Percentiles rank a stretch among this genome's conserved stretches.
Evolutionary conservation across 2,888 invertebrate genomes (phyloP).

Genomic region (Craniophora ligustri): DNA sequence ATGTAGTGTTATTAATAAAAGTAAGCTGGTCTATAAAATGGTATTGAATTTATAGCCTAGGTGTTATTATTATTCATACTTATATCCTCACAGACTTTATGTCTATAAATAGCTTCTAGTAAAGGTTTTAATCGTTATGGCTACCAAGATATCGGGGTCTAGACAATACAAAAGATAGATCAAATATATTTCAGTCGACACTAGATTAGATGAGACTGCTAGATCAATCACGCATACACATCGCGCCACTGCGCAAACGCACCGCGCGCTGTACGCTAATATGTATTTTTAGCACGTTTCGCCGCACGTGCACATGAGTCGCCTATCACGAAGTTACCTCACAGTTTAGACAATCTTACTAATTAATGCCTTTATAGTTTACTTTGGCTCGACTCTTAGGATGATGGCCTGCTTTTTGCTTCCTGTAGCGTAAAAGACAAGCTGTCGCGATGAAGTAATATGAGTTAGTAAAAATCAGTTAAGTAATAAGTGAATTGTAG

Average conservation of each 20-base stretch:
- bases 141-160: no score
- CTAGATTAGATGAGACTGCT: conserved; percentile 15
- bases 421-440: background rate
- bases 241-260: conserved; percentile 26
- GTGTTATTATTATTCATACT: background rate
- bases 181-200: background rate
- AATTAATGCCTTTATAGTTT: conserved; percentile 12
- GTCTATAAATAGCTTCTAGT: background rate
- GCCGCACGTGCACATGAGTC: conserved; percentile 35
- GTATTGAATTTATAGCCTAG: background rate
- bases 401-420: conserved; percentile 3
- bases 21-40: background rate
- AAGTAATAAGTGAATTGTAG: background rate
- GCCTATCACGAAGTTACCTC: conserved; percentile 33
- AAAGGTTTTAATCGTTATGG: background rate
- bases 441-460: background rate
- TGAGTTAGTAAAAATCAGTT: conserved; percentile 2
- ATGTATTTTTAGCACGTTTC: conserved; percentile 53
- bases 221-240: conserved; percentile 16
- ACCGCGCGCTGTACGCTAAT: conserved; percentile 22
- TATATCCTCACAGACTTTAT: background rate
- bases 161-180: no score
- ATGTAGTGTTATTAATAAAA: background rate
- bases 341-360: conserved; percentile 18
- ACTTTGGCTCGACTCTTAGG: conserved; percentile 3